Evolutionary conservation across 2,113 vertebrate species (phyloP), one percentile per base, ranked within the genome.

Genomic region (Hiodon tergisus): DNA sequence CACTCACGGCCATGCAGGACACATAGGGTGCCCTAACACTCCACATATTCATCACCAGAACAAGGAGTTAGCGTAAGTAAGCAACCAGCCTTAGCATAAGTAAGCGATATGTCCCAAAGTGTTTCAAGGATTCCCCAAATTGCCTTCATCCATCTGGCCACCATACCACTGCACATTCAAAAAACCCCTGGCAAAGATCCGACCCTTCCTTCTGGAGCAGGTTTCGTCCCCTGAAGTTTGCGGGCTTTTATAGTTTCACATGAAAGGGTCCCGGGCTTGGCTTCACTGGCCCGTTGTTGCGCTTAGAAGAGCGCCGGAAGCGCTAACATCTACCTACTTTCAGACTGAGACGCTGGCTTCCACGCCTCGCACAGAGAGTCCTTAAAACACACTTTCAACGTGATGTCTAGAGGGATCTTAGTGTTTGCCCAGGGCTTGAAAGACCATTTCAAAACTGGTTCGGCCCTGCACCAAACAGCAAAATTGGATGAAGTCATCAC

Each of bases 161-260:
- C 50, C 48, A 71, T 31, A 76, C 68, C 16, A 6, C 16, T 47
- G 16, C 14, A 46, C 57, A 71, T 9, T 52, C n/a, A 71, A 51
- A 51, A 0, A 51, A 14, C 10, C 14, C 53, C 59, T 6, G 9
- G 59, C 31, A 65, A 31, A 4, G 5, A 69, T 17, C 31, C 16
- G 10, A 66, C 67, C 46, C 60, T 58, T 16, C 61, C 11, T 52
- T 8, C 54, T 59, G 61, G 4, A 46, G 57, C 53, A 71, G 61
- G 58, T 67, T 54, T 70, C 31, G 75, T 53, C 60, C 58, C 55
- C 16, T 66, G 69, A 46, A 72, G 75, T 72, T 52, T 59, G 52
- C 5, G 8, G 55, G 53, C 70, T 61, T 72, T 77, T 59, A 66
- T 66, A 67, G 69, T 59, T 46, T 11, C 69, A 72, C 76, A 72